Evolutionary conservation across 2,797 vertebrate species (phyloP).

Genomic region (Setipinna tenuifilis): DNA sequence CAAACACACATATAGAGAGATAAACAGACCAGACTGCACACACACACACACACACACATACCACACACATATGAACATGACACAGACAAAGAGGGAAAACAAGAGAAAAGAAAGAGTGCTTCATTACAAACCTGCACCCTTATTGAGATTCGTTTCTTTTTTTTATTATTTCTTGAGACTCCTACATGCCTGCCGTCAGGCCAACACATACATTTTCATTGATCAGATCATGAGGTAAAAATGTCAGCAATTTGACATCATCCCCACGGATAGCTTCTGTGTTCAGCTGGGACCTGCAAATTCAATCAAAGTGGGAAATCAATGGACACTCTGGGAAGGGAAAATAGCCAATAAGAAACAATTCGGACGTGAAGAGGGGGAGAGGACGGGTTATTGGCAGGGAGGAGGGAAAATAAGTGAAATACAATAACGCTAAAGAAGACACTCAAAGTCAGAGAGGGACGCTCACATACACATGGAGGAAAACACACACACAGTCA

Average conservation of each 20-base stretch:
- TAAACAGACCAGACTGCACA: background rate
- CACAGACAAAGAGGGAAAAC: background rate
- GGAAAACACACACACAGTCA: background rate
- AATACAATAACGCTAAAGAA: conserved; percentile 29
- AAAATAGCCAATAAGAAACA: conserved; percentile 42
- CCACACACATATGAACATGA: background rate
- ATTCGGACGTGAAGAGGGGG: conserved; percentile 32
- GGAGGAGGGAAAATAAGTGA: conserved; percentile 29
- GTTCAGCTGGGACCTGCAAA: conserved; percentile 64
- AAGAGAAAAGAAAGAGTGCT: background rate
- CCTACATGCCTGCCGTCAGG: background rate
- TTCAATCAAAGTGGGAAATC: conserved; percentile 74
- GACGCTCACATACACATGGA: background rate
- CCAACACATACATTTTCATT: conserved; percentile 51
- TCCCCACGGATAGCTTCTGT: conserved; percentile 70
- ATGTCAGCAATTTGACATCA: conserved; percentile 77
- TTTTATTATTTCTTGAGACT: background rate
- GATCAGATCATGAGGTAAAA: conserved; percentile 69
- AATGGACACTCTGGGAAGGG: conserved; percentile 51
- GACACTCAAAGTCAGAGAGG: conserved; percentile 29
- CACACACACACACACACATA: background rate
- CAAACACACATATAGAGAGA: background rate
- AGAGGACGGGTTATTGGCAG: conserved; percentile 36
- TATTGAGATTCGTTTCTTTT: background rate
- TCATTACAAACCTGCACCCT: background rate